Evolutionary conservation across 2,113 vertebrate genomes (phyloP), one percentile per base, ranked within the genome.

Genomic region (Stictonetta naevosa): DNA sequence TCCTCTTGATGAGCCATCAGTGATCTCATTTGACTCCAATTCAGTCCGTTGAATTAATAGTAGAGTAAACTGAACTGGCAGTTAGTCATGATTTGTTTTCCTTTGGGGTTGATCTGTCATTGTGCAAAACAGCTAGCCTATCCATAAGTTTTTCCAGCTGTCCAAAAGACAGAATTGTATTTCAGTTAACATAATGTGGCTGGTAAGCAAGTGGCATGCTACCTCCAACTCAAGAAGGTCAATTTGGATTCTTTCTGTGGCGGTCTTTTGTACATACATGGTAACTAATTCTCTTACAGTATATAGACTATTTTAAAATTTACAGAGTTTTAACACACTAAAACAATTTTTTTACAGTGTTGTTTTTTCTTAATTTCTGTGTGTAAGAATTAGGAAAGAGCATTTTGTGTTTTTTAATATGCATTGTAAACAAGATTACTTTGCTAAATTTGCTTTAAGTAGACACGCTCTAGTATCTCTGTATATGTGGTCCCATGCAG

Each of bases 91-190:
- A 34, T 83, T 83, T 86, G 42, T 83, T 92, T 88, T 64, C 42
- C n/a, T 72, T 62, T 75, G 42, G 4, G 4, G 29, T 71, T 83
- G 20, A 56, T 90, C 84, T 3, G 2, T 46, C 15, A n/a, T n/a
- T 78, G 20, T 63, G 38, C 48, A 67, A 87, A 74, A 42, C 60
- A 85, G 36, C 52, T 66, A 78, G n/a, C 10, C 69, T 84, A 53
- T 78, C 74, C 42, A 2, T 93, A 94, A 89, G 20, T 44, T 92
- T 84, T 81, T 86, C 52, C 60, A 82, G 59, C 82, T 94, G 69
- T 78, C 42, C 50, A 58, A 53, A 74, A 78, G 46, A 58, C 15
- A 64, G 33, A 90, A 78, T 67, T 75, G 29, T 59, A 31, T 85
- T 87, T 48, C 50, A 81, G 64, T 90, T 40, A 90, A 44, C 13